Evolutionary conservation across 35 echinoderm and acorn worm species (phyloP).

Genomic region (Lytechinus pictus): DNA sequence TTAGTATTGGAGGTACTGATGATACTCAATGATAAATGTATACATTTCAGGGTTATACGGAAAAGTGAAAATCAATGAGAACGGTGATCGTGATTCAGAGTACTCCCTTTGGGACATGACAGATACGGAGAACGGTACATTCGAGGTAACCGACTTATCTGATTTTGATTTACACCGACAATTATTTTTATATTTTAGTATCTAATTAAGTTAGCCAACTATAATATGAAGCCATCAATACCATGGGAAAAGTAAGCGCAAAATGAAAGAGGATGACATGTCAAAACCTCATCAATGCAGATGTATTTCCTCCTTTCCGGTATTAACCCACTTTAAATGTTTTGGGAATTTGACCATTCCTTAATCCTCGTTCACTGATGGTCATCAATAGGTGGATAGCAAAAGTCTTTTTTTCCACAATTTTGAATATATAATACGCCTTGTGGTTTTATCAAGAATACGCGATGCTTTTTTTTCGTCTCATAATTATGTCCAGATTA

Average conservation of each 20-base stretch:
- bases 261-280: too few relatives aligned
- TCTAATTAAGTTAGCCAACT: too few relatives aligned
- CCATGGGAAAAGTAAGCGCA: too few relatives aligned
- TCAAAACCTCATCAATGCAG: neutral
- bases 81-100: slow-evolving; percentile 84
- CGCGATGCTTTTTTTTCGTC: too few relatives aligned
- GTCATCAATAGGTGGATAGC: neutral
- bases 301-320: neutral
- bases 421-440: too few relatives aligned
- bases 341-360: neutral
- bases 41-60: slow-evolving; percentile 18
- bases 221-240: too few relatives aligned
- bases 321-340: neutral
- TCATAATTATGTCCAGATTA: too few relatives aligned
- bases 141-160: slow-evolving; percentile 56
- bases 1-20: too few relatives aligned
- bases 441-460: too few relatives aligned
- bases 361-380: neutral
- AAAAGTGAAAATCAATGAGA: slow-evolving; percentile 43
- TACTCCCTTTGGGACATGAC: slow-evolving; percentile 93
- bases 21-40: too few relatives aligned
- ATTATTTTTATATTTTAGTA: too few relatives aligned
- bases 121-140: slow-evolving; percentile 75
- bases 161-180: neutral
- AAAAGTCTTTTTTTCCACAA: too few relatives aligned